Conservation (phyloP, 2,797 vertebrate species). For the Hyperoplus immaculatus region DNA sequence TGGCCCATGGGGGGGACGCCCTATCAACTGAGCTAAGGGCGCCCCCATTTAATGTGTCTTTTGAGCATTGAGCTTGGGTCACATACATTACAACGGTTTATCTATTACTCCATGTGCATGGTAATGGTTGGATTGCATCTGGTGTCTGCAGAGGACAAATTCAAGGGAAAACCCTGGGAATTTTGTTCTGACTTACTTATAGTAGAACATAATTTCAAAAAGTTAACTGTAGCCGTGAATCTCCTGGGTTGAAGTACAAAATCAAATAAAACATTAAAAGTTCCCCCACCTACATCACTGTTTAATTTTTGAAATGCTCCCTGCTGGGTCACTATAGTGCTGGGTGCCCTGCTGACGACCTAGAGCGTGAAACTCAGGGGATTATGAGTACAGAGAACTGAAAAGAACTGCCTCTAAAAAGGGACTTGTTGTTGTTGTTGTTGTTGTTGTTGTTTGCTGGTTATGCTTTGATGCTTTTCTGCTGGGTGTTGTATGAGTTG, state of each 20-base stretch:
- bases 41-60: not conserved
- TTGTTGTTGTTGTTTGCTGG: not conserved
- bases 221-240: not conserved
- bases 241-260: not conserved
- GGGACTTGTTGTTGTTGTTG: not conserved
- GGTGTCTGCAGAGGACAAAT: not conserved
- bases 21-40: no score
- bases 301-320: not conserved
- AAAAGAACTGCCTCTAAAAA: constrained; percentile 9
- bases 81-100: not conserved
- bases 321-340: not conserved
- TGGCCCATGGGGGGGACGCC: no score
- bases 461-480: constrained; percentile 15
- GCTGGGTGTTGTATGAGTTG: constrained; percentile 26
- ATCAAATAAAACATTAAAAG: not conserved
- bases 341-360: not conserved
- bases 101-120: not conserved
- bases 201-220: not conserved
- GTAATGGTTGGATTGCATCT: not conserved
- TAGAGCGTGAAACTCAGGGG: not conserved
- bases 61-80: not conserved
- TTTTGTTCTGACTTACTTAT: no score
- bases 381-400: not conserved
- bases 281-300: not conserved
- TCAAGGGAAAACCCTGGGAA: not conserved